Base-by-base conservation (phyloP, 1,140 invertebrate genomes). In the Homalodisca vitripennis region DNA sequence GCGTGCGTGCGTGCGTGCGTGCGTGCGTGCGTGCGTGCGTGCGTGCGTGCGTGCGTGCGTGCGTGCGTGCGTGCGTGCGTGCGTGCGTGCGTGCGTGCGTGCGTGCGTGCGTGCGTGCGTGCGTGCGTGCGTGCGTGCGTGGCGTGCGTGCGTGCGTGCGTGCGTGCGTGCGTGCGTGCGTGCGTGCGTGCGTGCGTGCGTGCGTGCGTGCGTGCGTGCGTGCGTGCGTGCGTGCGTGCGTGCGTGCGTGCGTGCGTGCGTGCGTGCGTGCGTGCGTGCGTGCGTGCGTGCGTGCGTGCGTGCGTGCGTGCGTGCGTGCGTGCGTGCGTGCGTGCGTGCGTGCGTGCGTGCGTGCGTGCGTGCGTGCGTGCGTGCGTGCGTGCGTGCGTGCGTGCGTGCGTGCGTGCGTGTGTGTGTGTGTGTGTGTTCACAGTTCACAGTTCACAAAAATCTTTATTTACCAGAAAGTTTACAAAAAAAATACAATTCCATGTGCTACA, bases 1-100 rank as follows among this genome's bases (percentile, higher is more conserved):
- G 41, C n/a, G n/a, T 46, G 41, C n/a, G n/a, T 46, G 41, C n/a
- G n/a, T 46, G 41, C n/a, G n/a, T 46, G 41, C n/a, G n/a, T 46
- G 41, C n/a, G n/a, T 46, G 41, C n/a, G n/a, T 46, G 41, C n/a
- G n/a, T 46, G 41, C n/a, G n/a, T 46, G 41, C n/a, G n/a, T 46
- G 41, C n/a, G n/a, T 46, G 41, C n/a, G n/a, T 46, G 41, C n/a
- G n/a, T 46, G 41, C n/a, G n/a, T 46, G 41, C n/a, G n/a, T 46
- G 41, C n/a, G n/a, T 46, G 41, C n/a, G n/a, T 46, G 41, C n/a
- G n/a, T 46, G 41, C n/a, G n/a, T 46, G 41, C n/a, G n/a, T 46
- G 41, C n/a, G n/a, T 46, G 41, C n/a, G n/a, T 46, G 41, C n/a
- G n/a, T 46, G 41, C n/a, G n/a, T 46, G 41, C n/a, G n/a, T 46